Evolutionary conservation across 2,113 vertebrate species (phyloP), one percentile per base, ranked within the genome.

Genomic region (Phaethon lepturus): DNA sequence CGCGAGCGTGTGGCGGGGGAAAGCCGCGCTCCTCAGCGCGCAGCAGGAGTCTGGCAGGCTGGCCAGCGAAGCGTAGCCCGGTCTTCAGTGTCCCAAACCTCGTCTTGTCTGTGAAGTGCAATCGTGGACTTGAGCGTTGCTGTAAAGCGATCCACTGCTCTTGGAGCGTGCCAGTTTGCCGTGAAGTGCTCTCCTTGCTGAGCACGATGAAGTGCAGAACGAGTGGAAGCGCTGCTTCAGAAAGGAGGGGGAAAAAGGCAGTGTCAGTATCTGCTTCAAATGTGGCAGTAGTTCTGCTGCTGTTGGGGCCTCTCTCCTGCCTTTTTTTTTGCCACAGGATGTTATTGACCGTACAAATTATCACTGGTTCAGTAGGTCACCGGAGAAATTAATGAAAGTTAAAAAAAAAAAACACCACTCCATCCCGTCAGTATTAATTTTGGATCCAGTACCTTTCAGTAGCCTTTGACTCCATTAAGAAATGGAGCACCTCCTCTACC

Each of bases 311-410:
- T 16, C 71, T 44, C 64, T 71, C n/a, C 69, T 55, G 59, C 67
- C 4, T 0, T 13, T 56, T 29, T 26, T 15, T 0, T 13, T 56
- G n/a, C n/a, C n/a, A n/a, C n/a, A n/a, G n/a, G n/a, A n/a, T n/a
- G n/a, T n/a, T n/a, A n/a, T n/a, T n/a, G n/a, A n/a, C n/a, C n/a
- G n/a, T n/a, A n/a, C n/a, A n/a, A n/a, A n/a, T n/a, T n/a, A n/a
- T n/a, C n/a, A n/a, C n/a, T n/a, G n/a, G n/a, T n/a, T n/a, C n/a
- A n/a, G n/a, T n/a, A n/a, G n/a, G n/a, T n/a, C n/a, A n/a, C n/a
- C n/a, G n/a, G n/a, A n/a, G n/a, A n/a, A n/a, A n/a, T n/a, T n/a
- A n/a, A n/a, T n/a, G n/a, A n/a, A n/a, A n/a, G n/a, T n/a, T n/a
- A n/a, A n/a, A n/a, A n/a, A n/a, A n/a, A n/a, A n/a, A n/a, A n/a